These are phyloP conservation scores for Trichomycterus rosablanca DNA, from an alignment of 2,113 vertebrate species.

Conservation along the genomic window DNA sequence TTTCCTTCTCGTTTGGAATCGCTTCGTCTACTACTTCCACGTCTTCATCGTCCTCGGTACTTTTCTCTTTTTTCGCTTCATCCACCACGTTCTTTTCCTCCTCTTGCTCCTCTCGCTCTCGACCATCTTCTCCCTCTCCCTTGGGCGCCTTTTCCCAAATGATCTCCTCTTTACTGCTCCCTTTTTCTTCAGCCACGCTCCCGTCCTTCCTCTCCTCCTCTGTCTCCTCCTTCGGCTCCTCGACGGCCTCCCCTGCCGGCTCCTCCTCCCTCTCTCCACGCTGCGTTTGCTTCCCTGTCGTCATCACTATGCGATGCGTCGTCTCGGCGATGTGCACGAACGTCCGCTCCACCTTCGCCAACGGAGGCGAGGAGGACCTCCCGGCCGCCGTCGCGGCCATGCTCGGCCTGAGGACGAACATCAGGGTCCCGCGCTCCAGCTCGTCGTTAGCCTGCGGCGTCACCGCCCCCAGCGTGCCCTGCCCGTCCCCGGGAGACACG, in stretches of 20 bases:
- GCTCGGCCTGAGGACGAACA: conserved; percentile 73
- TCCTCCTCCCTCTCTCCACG: not conserved
- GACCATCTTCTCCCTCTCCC: not conserved
- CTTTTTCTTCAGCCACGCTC: conserved; percentile 24
- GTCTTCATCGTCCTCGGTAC: not conserved
- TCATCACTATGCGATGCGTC: conserved; percentile 80
- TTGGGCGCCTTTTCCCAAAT: not conserved
- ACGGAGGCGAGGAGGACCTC: conserved; percentile 75
- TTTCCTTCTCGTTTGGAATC: not conserved
- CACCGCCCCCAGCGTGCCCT: conserved; percentile 77
- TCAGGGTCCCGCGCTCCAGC: conserved; percentile 77
- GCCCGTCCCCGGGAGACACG: conserved; percentile 73
- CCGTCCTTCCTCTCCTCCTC: conserved; percentile 20
- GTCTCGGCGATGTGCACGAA: conserved; percentile 85
- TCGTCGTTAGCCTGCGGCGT: conserved; percentile 82
- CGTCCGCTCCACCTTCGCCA: conserved; percentile 86
- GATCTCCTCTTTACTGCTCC: conserved; percentile 17
- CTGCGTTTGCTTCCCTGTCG: conserved; percentile 51
- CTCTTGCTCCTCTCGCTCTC: not conserved
- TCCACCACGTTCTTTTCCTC: not conserved
- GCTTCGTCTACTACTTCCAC: not conserved
- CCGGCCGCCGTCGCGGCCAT: conserved; percentile 47
- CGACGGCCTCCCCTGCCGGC: too few relatives aligned
- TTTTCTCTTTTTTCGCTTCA: not conserved
- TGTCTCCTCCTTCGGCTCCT: conserved; percentile 8